A percentile compares a stretch with the other conserved stretches of the same genome.
Evolutionary conservation across 2,888 invertebrate genomes (phyloP).

Genomic region (Rhagophthalmus giganteus): DNA sequence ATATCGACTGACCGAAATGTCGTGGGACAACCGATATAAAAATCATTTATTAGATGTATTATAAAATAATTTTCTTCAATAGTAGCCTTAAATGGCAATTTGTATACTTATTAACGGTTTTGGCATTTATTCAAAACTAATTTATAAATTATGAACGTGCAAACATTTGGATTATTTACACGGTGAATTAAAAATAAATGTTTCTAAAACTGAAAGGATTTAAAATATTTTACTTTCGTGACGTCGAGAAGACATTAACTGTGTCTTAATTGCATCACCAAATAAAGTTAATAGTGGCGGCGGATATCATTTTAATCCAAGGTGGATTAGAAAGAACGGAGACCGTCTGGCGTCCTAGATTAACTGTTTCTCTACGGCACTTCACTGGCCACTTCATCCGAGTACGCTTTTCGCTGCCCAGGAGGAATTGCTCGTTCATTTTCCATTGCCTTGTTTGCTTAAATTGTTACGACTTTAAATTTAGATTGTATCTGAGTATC

Average conservation of each 20-base stretch:
- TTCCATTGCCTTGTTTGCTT: constrained; percentile 15
- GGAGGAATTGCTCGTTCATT: constrained; percentile 13
- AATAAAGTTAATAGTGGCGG: constrained; percentile 31
- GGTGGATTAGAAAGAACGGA: constrained; percentile 26
- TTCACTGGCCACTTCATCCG: constrained; percentile 9
- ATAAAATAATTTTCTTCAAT: too few relatives aligned
- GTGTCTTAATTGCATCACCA: constrained; percentile 24
- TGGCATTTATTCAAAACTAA: too few relatives aligned
- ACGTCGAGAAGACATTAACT: constrained; percentile 16
- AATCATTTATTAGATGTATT: too few relatives aligned
- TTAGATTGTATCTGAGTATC: constrained; percentile 2
- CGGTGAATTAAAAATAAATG: neutral
- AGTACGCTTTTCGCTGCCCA: constrained; percentile 18
- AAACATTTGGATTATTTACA: neutral
- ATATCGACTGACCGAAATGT: too few relatives aligned
- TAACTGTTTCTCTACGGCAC: constrained; percentile 26
- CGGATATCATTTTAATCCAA: constrained; percentile 32
- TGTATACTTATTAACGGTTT: too few relatives aligned
- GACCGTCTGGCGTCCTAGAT: constrained; percentile 31
- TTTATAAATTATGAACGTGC: constrained; percentile 1
- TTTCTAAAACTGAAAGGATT: constrained; percentile 1
- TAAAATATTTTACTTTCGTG: constrained; percentile 2
- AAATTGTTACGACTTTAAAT: constrained; percentile 14
- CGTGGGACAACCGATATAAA: too few relatives aligned
- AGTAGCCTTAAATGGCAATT: too few relatives aligned